Conservation (phyloP, 2,888 invertebrate species). For the Cephus spinipes region DNA sequence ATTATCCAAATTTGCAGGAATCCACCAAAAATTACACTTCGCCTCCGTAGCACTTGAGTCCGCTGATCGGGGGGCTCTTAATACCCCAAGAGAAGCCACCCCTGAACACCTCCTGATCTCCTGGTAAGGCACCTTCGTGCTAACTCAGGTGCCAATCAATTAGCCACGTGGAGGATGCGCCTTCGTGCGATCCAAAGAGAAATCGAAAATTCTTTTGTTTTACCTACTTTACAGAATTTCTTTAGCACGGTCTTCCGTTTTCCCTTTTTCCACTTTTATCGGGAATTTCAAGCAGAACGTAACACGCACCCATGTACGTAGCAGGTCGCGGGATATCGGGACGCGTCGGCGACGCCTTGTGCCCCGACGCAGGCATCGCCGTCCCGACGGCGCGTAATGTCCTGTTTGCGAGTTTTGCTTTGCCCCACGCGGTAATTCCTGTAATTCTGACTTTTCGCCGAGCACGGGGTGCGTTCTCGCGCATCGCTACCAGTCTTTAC, state of each 20-base stretch:
- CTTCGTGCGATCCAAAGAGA: neutral
- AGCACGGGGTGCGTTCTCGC: conserved; percentile 19
- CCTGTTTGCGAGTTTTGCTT: conserved; percentile 43
- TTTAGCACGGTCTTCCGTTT: too few relatives aligned
- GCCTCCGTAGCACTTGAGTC: neutral
- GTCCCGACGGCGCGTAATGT: conserved; percentile 35
- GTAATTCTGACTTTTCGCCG: conserved; percentile 61
- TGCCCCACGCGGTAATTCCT: conserved; percentile 55
- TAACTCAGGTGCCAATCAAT: neutral
- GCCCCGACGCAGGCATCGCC: neutral
- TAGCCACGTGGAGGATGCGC: neutral
- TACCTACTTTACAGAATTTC: neutral
- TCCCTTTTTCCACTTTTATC: neutral
- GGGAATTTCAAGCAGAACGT: neutral
- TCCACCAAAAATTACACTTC: neutral
- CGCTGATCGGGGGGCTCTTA: neutral
- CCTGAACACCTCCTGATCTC: neutral
- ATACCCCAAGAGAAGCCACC: neutral
- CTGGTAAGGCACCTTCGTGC: neutral
- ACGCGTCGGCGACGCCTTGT: neutral
- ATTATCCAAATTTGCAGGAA: conserved; percentile 9
- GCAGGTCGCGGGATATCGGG: conserved; percentile 21
- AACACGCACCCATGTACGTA: neutral
- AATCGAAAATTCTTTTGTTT: neutral
- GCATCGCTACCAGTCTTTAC: conserved; percentile 59